Evolutionary conservation across 1,140 invertebrate genomes (phyloP), one percentile per base, ranked within the genome.

Genomic region (Philotrypesis tridentata): DNA sequence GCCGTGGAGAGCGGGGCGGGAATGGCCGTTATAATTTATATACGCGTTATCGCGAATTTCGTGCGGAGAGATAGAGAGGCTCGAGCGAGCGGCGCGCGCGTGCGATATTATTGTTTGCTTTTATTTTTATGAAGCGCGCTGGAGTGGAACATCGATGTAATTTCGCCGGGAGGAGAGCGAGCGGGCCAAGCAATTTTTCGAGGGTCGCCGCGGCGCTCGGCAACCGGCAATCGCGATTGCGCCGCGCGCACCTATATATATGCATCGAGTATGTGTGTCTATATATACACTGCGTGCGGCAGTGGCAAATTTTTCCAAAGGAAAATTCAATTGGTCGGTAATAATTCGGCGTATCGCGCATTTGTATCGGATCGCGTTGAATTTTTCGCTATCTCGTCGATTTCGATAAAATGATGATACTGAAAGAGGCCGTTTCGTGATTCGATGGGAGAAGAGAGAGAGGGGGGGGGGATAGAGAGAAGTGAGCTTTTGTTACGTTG

Each of bases 21-120:
- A 33, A 68, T 55, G 48, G 33, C 71, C 27, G 65, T 61, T 79
- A 72, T 72, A 79, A 72, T 79, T 71, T 63, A 55, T 55, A 37
- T n/a, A n/a, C n/a, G n/a, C n/a, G 68, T 40, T 72, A 79, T 61
- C 67, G 40, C 27, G 7, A 29, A 25, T 65, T 27, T 3, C 2
- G 17, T 11, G 40, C 12, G 14, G 40, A 43, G 40, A 1, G 40
- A 11, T 9, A n/a, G 55, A 40, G n/a, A n/a, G 17, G 7, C 23
- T 25, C n/a, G 37, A 67, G 31, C 31, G n/a, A 33, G 8, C n/a
- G n/a, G n/a, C n/a, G n/a, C n/a, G n/a, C n/a, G n/a, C n/a, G 29
- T 40, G 11, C 71, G 71, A 48, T 73, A 73, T 48, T 71, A 71
- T 71, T 43, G 40, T 43, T 43, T 43, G 40, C 17, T 43, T 43